Base-by-base conservation (phyloP, 1,140 invertebrate genomes). In the Tenebrio molitor region DNA sequence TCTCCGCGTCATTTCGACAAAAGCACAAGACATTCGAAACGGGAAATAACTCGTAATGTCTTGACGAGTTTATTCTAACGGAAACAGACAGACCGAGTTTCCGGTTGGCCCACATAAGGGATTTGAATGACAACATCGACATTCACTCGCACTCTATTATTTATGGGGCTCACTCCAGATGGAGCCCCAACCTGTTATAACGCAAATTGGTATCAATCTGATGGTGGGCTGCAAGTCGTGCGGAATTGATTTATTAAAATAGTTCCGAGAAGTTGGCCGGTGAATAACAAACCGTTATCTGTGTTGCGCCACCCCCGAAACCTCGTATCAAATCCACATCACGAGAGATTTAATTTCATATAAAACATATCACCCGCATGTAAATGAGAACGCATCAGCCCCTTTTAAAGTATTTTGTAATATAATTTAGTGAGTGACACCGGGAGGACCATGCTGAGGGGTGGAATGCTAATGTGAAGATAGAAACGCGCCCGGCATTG, bases 391-490 rank as follows among this genome's bases (percentile, higher is more conserved):
- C 34, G 8, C 64, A 44, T 69, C 42, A 68, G 46, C 36, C 42
- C 39, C 41, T 53, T 69, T 69, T 69, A 69, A 58, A 71, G 65
- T 67, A 63, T 72, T 67, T 67, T 72, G 71, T 72, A 68, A 67
- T 68, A 50, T 72, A 72, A 72, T 72, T 72, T 68, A 39, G 42
- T 25, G 29, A 65, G 72, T 34, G 62, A 70, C 72, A 53, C 21
- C 15, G 19, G n/a, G 53, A 62, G 21, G 53, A 10, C 5, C 7
- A 4, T 8, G 14, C 10, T 39, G 46, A 65, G 64, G 67, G 44
- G 63, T 44, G 63, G 73, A 71, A 73, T 74, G 66, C 72, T 74
- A 71, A 73, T 71, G 68, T 44, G 44, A 36, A 70, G 74, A 76
- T 74, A 69, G 66, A 23, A 53, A 53, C 46, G 53, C 50, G 67